These are phyloP conservation scores for Phylloscopus whistleri DNA, from an alignment of 2,113 vertebrate species.

Conservation along the genomic window DNA sequence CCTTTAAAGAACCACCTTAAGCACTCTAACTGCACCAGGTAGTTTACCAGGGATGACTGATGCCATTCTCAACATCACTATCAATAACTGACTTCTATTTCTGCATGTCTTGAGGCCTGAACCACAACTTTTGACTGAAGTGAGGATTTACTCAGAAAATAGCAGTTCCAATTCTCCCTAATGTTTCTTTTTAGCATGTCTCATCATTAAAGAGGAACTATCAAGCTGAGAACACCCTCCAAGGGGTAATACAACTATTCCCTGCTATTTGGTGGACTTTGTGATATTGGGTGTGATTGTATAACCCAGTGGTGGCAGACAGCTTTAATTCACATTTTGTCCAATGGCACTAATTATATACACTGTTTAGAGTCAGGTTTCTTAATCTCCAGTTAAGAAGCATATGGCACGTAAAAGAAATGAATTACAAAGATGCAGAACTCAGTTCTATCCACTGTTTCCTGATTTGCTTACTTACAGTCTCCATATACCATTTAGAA, in stretches of 20 bases:
- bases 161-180: neutral
- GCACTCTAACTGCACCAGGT: neutral
- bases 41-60: neutral
- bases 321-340: neutral
- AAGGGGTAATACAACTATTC: neutral
- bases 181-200: neutral
- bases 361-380: neutral
- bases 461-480: neutral
- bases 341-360: neutral
- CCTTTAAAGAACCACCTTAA: neutral
- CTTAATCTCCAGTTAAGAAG: neutral
- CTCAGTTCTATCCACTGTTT: neutral
- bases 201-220: neutral
- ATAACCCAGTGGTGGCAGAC: neutral
- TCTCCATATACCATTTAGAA: neutral
- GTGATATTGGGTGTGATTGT: neutral
- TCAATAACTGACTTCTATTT: neutral
- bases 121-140: neutral
- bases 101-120: neutral
- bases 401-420: neutral
- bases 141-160: neutral
- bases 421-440: neutral
- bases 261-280: neutral
- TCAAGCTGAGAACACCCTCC: neutral
- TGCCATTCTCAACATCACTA: neutral